phyloP scores from a whole-genome alignment of 1,140 invertebrate species.

The Lanistes nyassanus region DNA sequence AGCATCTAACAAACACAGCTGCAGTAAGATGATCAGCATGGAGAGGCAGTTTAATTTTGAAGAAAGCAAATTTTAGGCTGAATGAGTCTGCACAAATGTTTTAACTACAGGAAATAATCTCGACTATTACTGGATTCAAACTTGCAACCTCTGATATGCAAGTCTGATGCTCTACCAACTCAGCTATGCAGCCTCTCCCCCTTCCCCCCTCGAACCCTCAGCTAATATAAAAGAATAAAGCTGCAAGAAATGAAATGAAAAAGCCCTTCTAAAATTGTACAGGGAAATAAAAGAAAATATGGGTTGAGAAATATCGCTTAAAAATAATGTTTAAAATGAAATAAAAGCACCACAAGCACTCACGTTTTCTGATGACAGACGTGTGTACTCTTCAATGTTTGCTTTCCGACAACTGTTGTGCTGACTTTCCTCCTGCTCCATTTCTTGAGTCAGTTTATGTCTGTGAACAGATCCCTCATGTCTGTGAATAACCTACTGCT shows the following conservation, averaged over 20 bases:
- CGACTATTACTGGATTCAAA: not conserved
- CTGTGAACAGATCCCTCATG: slow-evolving; percentile 66
- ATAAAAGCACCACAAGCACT: slow-evolving; percentile 15
- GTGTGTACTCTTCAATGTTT: slow-evolving; percentile 60
- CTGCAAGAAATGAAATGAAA: not conserved
- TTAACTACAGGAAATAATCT: no score
- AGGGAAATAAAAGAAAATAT: no score
- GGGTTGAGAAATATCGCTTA: no score
- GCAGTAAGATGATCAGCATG: not conserved
- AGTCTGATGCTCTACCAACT: no score
- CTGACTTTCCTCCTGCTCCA: slow-evolving; percentile 68
- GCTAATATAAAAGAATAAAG: not conserved
- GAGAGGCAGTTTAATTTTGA: no score
- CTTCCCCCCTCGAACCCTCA: no score
- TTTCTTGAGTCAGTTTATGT: slow-evolving; percentile 75
- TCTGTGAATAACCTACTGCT: not conserved
- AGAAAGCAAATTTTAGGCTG: not conserved
- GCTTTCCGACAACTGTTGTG: slow-evolving; percentile 72
- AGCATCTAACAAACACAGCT: not conserved
- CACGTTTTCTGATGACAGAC: slow-evolving; percentile 80
- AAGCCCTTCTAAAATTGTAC: not conserved
- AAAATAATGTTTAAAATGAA: not conserved
- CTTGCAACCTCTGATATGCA: no score
- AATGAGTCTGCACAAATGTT: not conserved
- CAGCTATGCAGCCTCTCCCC: no score